Evolutionary conservation across 2,797 vertebrate genomes (phyloP), one percentile per base, ranked within the genome.

Genomic region (Gallinago stenura): DNA sequence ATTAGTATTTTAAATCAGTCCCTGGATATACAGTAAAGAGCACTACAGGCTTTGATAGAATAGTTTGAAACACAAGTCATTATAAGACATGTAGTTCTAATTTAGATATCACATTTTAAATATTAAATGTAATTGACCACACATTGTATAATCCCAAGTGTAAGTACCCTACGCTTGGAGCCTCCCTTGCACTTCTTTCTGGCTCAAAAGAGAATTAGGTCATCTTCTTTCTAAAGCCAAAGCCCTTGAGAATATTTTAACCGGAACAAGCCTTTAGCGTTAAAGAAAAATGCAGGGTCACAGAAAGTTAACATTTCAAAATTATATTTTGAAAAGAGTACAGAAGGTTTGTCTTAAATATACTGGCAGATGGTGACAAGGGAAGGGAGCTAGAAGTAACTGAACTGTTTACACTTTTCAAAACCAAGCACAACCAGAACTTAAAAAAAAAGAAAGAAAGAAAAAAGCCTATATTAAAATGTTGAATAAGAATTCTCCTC

Each of bases 271-370:
- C 19, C 83, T 75, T 84, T 9, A 43, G 86, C 2, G 3, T 68
- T 75, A 53, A 26, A 70, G 78, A 64, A 57, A 89, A 94, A 62
- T 30, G 51, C 37, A 77, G 54, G 87, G 90, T 91, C 89, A 91
- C 60, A 62, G 48, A 48, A 82, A 95, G 93, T 92, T 85, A 87
- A 83, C 50, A 54, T 93, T 87, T 92, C 91, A 89, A 86, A 84
- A 51, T 30, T 18, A 5, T 58, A 72, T 66, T 93, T 30, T 95
- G 66, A 90, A 91, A 94, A 60, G 39, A 71, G 68, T 31, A 87
- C 80, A 87, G 71, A 91, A 94, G 35, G 30, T 89, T 94, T 73
- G 79, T 81, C 87, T 91, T 61, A 81, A 79, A 39, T 7, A 53
- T 12, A 24, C 61, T 53, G 72, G 61, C 77, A 91, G 70, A 89